Evolutionary conservation across 2,888 invertebrate genomes (phyloP), one percentile per base, ranked within the genome.

Genomic region (Tiliacea citrago): DNA sequence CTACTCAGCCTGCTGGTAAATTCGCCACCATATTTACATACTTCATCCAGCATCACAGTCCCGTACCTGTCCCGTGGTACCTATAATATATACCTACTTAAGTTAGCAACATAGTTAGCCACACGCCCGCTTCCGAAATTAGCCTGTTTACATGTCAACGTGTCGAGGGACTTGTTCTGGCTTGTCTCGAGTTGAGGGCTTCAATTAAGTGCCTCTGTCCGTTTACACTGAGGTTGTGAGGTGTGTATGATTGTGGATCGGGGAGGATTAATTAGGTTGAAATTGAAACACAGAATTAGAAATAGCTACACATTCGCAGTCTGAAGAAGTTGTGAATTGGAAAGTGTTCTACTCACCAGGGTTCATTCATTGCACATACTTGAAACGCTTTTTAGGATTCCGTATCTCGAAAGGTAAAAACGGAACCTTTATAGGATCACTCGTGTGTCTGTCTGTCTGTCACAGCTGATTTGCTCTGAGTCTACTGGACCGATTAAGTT

Each of bases 61-160:
- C 16, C 9, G 12, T 53, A 61, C 53, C 29, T 55, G 9, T 18
- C 4, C 7, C 29, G 16, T 29, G 42, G 16, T 45, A 18, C 7
- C 0, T 49, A 16, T 24, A 29, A 49, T 12, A 29, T 29, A 51
- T 35, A 24, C 29, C 9, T 35, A 42, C 24, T 13, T 35, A 55
- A 57, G 60, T 60, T 49, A 53, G 18, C 62, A 57, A 55, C 39
- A 57, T 63, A 68, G 76, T 83, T 53, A 39, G 60, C 29, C 58
- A 57, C 65, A 69, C 49, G 70, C 71, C 58, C 63, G 71, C 72
- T 60, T 53, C 42, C 45, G 57, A 74, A 85, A 84, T 85, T 80
- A 83, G 80, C 62, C 63, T 75, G 72, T 86, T 78, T 81, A 68
- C 75, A 68, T 61, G 72, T 81, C 79, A 79, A 68, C 69, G 78